Conservation (phyloP, 2,113 vertebrate species). For the Xiphophorus couchianus region DNA sequence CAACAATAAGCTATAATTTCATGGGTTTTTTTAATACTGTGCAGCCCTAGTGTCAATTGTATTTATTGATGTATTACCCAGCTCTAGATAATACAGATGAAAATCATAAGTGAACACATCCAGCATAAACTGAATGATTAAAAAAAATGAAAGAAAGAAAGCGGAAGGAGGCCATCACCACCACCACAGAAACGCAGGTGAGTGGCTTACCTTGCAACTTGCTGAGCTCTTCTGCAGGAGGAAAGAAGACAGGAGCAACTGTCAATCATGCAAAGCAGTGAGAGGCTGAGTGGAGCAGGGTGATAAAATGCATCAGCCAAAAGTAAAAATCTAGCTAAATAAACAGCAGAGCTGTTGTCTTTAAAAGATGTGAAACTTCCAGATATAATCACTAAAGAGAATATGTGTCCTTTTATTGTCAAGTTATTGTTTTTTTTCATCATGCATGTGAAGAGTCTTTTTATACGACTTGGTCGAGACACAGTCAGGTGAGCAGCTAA, state of each 20-base stretch:
- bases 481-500: not conserved
- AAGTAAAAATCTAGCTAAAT: not conserved
- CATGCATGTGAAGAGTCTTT: not conserved
- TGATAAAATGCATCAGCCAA: constrained; percentile 35
- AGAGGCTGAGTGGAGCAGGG: constrained; percentile 39
- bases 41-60: not conserved
- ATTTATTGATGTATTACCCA: constrained; percentile 41
- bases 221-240: constrained; percentile 79
- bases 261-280: constrained; percentile 85
- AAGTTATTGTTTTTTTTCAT: not conserved
- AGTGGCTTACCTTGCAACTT: constrained; percentile 81
- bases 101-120: constrained; percentile 3
- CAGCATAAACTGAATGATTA: constrained; percentile 35
- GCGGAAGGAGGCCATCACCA: constrained; percentile 37
- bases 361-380: not conserved
- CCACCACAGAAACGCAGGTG: constrained; percentile 67
- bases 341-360: not conserved
- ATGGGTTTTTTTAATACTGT: not conserved
- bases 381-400: not conserved
- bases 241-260: constrained; percentile 73
- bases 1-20: not conserved
- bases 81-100: constrained; percentile 31
- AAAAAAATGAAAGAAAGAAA: not conserved
- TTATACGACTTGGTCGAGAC: not conserved
- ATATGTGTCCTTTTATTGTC: not conserved